Conservation (phyloP, 1,140 invertebrate genomes). For the Himalopsyche phryganea region DNA sequence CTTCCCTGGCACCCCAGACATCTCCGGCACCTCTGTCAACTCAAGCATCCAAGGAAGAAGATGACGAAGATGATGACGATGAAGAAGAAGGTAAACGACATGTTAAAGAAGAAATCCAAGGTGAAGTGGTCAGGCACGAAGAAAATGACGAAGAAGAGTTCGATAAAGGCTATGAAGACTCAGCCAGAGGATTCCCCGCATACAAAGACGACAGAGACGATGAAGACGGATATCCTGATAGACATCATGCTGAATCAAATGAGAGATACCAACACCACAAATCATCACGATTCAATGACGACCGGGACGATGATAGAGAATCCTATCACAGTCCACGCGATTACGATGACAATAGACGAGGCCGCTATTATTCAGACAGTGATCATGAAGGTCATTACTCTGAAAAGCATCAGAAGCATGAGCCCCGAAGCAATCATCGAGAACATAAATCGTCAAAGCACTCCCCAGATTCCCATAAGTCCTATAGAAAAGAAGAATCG, state of each 20-base stretch:
- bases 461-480: slow-evolving; percentile 5
- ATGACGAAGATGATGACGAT: slow-evolving; percentile 39
- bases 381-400: slow-evolving; percentile 9
- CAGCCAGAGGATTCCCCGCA: slow-evolving; percentile 44
- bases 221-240: slow-evolving; percentile 1
- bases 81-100: slow-evolving; percentile 38
- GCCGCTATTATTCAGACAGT: slow-evolving; percentile 8
- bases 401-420: slow-evolving; percentile 7
- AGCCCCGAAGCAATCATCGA: neutral
- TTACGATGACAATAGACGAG: slow-evolving; percentile 14
- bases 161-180: slow-evolving; percentile 47
- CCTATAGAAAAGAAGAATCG: slow-evolving; percentile 14
- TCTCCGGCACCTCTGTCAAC: neutral
- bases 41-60: slow-evolving; percentile 33
- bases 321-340: slow-evolving; percentile 9
- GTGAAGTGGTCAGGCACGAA: slow-evolving; percentile 39
- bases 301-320: slow-evolving; percentile 20
- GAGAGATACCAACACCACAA: slow-evolving; percentile 8
- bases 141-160: slow-evolving; percentile 48
- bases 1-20: neutral
- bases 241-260: slow-evolving; percentile 13
- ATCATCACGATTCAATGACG: slow-evolving; percentile 13
- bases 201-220: slow-evolving; percentile 38
- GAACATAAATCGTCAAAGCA: slow-evolving; percentile 4
- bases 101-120: slow-evolving; percentile 39